Base-by-base conservation (phyloP, 2,888 invertebrate genomes). In the Thereva nobilitata region DNA sequence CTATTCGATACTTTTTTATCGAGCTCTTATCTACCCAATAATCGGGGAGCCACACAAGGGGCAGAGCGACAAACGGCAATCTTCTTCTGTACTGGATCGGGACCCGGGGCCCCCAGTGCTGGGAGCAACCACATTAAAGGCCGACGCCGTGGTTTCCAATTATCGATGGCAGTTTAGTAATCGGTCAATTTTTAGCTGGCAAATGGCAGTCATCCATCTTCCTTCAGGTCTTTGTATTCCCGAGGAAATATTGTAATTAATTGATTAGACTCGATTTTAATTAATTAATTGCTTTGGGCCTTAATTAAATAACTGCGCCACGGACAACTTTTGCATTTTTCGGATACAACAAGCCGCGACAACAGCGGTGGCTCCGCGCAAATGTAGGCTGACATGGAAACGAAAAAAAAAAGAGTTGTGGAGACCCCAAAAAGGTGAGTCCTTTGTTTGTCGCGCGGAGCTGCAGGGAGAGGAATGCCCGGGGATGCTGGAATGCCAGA, bases 231-330 rank as follows among this genome's bases (percentile, higher is more conserved):
- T 23, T 23, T 23, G 23, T 23, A 61, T 61, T 61, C 61, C 61
- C 50, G 61, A 50, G 23, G 50, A 38, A 53, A 53, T 64, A 64
- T 64, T 64, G 45, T 55, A 64, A 64, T 23, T 23, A 23, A 23
- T 64, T 64, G 54, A 64, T 64, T 55, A 40, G 40, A 54, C 45
- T 55, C 12, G 53, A 55, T 54, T 64, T 64, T 64, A 64, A 64
- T 64, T 64, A 64, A 64, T 64, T 64, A 64, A 64, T 64, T 64
- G 54, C 64, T 38, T 64, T 34, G 64, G 53, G 42, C 37, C 37
- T 64, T 41, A 53, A 64, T 64, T 64, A 64, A 50, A 61, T 61
- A 61, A 61, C 61, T 61, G 37, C 47, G n/a, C 57, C 23, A 1
- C 23, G 23, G 23, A 23, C 23, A 23, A 23, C 23, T 23, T 23